Conservation (phyloP, 2,797 vertebrate genomes). For the Myripristis jacobus region DNA sequence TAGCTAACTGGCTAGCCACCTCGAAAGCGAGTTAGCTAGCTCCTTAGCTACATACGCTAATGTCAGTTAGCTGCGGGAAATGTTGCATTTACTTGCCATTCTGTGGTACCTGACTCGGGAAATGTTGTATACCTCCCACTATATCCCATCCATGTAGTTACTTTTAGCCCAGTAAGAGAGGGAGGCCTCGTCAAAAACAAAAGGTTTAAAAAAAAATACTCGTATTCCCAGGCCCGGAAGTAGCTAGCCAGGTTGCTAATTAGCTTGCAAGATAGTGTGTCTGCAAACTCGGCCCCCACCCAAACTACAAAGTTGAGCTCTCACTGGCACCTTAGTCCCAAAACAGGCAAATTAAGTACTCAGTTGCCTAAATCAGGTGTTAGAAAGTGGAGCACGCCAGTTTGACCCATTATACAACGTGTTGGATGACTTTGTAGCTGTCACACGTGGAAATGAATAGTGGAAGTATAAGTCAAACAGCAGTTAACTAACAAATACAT, state of each 20-base stretch:
- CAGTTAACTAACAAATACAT: too few species aligned
- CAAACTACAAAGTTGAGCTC: background rate
- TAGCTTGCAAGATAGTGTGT: background rate
- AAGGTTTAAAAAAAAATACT: background rate
- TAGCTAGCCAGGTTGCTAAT: slow-evolving; percentile 1
- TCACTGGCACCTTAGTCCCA: too few species aligned
- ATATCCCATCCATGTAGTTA: slow-evolving; percentile 2
- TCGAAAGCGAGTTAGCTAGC: slow-evolving; percentile 51
- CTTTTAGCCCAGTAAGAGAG: background rate
- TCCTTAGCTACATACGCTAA: slow-evolving; percentile 50
- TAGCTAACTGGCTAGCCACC: slow-evolving; percentile 67
- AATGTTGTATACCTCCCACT: background rate
- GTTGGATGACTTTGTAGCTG: background rate
- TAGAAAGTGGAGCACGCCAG: background rate
- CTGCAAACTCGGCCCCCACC: background rate
- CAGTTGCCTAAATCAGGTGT: background rate
- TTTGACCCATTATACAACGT: background rate
- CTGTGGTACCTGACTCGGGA: slow-evolving; percentile 4
- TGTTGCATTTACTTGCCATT: background rate
- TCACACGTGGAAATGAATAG: too few species aligned
- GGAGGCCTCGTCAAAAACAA: background rate
- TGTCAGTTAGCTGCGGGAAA: slow-evolving; percentile 10
- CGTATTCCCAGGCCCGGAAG: slow-evolving; percentile 7
- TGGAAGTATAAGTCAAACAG: too few species aligned
- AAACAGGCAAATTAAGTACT: background rate